Evolutionary conservation across 2,113 vertebrate species (phyloP), one percentile per base, ranked within the genome.

Genomic region (Sphaerodactylus townsendi): DNA sequence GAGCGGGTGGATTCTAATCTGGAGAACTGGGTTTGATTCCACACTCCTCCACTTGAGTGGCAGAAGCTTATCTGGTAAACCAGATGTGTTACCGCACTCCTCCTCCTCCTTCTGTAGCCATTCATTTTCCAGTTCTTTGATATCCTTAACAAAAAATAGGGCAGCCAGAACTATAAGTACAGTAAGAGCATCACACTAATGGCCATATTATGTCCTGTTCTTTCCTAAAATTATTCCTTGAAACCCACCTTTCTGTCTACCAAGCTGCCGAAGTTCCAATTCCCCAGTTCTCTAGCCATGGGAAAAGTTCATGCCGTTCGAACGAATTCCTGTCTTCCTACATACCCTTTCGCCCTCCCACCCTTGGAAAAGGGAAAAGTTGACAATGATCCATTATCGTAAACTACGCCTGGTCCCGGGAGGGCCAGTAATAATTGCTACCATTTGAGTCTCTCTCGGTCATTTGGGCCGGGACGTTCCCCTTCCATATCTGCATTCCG

Each of bases 391-490:
- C 80, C 8, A 6, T 90, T 82, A 89, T 88, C 48, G 3, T 91
- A 92, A 92, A 92, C 91, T 86, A 88, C 70, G 88, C 35, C 46
- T 79, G 64, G 66, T 81, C 87, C 68, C 89, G 1, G 69, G 77
- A 92, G 89, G 79, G 83, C 87, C 82, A 87, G 84, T 85, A 85
- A 89, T 93, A 90, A 91, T 88, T 89, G 41, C 91, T 90, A n/a
- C 88, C 86, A 89, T 85, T 89, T 83, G 83, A 85, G 48, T 79
- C 88, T 75, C 83, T 77, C 85, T 92, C 79, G 82, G 91, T 25
- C 0, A 0, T 84, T 88, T 91, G 89, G 92, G 91, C 90, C 84
- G 86, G 62, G 73, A 72, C 3, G 85, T 89, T 91, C 85, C 88
- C 86, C 83, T 87, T 88, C 81, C 37, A 44, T 91, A 13, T 82